Evolutionary conservation across 2,888 invertebrate genomes (phyloP).

Genomic region (Diaprepes abbreviatus): DNA sequence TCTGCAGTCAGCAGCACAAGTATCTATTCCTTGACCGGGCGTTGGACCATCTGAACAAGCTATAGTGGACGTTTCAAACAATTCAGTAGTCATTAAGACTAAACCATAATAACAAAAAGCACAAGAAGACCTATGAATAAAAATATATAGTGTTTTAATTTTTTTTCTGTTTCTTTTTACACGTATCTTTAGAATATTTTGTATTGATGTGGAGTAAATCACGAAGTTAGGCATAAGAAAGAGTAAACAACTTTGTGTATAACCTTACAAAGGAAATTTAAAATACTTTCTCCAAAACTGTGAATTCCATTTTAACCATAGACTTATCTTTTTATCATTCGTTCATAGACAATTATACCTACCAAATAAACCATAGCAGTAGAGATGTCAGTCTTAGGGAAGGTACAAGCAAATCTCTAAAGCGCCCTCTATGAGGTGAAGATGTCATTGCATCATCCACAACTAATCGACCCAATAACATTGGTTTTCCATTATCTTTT

Average conservation of each 20-base stretch:
- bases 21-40: constrained; percentile 64
- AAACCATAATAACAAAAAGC: constrained; percentile 97
- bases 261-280: too few relatives aligned
- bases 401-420: constrained; percentile 81
- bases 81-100: constrained; percentile 93
- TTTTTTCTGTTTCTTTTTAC: too few relatives aligned
- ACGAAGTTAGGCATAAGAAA: too few relatives aligned
- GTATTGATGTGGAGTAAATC: too few relatives aligned
- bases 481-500: constrained; percentile 88
- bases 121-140: constrained; percentile 84
- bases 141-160: too few relatives aligned
- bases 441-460: constrained; percentile 79
- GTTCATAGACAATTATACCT: constrained; percentile 47
- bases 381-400: constrained; percentile 87
- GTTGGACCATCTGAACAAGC: constrained; percentile 63
- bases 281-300: too few relatives aligned
- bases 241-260: too few relatives aligned
- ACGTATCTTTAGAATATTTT: too few relatives aligned
- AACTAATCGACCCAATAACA: constrained; percentile 87
- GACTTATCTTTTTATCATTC: too few relatives aligned
- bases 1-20: constrained; percentile 78
- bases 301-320: too few relatives aligned
- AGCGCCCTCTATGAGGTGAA: constrained; percentile 76
- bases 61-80: constrained; percentile 78
- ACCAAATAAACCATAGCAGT: constrained; percentile 95